phyloP scores from a whole-genome alignment of 2,888 invertebrate genomes.

The Clitarchus hookeri region DNA sequence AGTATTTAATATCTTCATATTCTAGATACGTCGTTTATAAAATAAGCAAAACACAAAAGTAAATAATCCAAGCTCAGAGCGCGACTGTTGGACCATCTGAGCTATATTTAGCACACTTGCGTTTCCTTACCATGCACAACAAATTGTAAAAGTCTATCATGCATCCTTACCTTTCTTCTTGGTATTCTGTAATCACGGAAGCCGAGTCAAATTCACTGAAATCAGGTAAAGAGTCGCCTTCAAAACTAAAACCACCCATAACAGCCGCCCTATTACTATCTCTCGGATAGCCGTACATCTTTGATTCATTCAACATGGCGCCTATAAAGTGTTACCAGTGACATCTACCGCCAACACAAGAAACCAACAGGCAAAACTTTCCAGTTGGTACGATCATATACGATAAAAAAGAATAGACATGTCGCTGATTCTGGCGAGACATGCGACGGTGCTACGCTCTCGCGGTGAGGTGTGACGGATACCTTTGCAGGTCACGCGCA shows the following conservation, averaged over 20 bases:
- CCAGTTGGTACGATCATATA: no score
- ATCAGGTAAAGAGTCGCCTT: slow-evolving; percentile 60
- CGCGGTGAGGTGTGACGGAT: no score
- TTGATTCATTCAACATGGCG: slow-evolving; percentile 37
- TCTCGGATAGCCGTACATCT: slow-evolving; percentile 43
- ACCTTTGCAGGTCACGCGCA: no score
- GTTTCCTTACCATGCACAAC: slow-evolving; percentile 15
- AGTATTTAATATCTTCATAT: not conserved
- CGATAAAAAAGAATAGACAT: no score
- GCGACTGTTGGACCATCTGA: not conserved
- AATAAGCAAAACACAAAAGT: not conserved
- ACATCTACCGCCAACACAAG: not conserved
- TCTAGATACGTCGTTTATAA: not conserved
- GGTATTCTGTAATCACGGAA: slow-evolving; percentile 58
- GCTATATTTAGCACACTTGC: slow-evolving; percentile 34
- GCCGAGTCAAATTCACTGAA: slow-evolving; percentile 62
- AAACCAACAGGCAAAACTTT: not conserved
- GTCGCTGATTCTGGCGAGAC: no score
- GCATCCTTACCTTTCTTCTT: slow-evolving; percentile 56
- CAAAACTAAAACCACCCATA: slow-evolving; percentile 59
- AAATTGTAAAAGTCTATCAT: not conserved
- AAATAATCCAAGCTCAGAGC: not conserved
- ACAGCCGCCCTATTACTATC: slow-evolving; percentile 47
- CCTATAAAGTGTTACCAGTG: not conserved
- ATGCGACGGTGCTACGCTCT: no score